Evolutionary conservation across 2,113 vertebrate genomes (phyloP).

Genomic region (Prinia subflava): DNA sequence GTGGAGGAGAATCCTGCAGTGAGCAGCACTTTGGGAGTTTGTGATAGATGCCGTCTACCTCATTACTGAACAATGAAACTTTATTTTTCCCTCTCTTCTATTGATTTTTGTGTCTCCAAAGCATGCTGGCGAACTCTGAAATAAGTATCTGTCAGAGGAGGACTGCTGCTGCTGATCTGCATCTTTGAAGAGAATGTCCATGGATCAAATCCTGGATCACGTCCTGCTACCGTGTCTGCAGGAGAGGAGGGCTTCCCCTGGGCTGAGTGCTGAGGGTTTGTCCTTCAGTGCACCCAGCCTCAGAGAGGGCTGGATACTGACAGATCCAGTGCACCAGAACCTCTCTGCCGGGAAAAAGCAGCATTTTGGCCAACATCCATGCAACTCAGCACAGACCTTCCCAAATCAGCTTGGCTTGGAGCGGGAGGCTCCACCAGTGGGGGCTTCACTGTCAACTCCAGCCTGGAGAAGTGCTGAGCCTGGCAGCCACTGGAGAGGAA

Average conservation of each 20-base stretch:
- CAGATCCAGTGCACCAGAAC: not conserved
- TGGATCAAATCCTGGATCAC: not conserved
- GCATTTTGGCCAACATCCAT: not conserved
- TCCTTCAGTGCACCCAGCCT: not conserved
- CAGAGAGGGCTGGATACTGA: not conserved
- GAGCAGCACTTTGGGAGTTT: slow-evolving; percentile 56
- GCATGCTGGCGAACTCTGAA: slow-evolving; percentile 36
- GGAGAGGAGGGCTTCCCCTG: not conserved
- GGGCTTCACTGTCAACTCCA: not conserved
- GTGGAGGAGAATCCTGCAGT: slow-evolving; percentile 25
- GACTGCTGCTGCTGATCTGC: not conserved
- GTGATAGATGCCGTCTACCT: slow-evolving; percentile 48
- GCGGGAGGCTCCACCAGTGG: accelerated
- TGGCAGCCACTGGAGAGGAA: not conserved
- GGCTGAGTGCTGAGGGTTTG: not conserved
- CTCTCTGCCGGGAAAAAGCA: not conserved
- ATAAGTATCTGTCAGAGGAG: slow-evolving; percentile 58
- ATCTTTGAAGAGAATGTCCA: not conserved
- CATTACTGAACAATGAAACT: slow-evolving; percentile 64
- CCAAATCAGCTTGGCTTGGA: not conserved
- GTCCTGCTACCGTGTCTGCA: not conserved
- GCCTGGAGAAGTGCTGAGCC: not conserved
- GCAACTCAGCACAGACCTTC: not conserved
- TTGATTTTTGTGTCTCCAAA: slow-evolving; percentile 67
- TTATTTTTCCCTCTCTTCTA: slow-evolving; percentile 63